Conservation (phyloP, 2,113 vertebrate genomes). For the Sterrhoptilus dennistouni region DNA sequence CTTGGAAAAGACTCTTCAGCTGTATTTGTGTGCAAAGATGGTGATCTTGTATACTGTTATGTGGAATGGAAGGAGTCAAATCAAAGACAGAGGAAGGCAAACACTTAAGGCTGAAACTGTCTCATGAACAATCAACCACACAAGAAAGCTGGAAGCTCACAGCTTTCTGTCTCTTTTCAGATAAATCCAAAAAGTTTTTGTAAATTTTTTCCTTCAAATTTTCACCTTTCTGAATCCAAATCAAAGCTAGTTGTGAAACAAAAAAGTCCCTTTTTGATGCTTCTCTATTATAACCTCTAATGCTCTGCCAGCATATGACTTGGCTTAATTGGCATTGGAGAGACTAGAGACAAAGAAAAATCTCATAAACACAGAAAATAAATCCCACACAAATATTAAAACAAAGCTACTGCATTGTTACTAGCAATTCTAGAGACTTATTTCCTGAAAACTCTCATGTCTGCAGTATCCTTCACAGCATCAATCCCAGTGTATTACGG, state of each 20-base stretch:
- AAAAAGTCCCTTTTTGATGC: not conserved
- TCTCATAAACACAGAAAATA: constrained; percentile 24
- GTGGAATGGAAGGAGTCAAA: not conserved
- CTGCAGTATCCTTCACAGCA: not conserved
- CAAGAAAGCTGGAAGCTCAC: not conserved
- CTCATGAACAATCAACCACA: not conserved
- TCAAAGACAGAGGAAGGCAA: not conserved
- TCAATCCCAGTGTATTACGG: not conserved
- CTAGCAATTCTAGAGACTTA: not conserved
- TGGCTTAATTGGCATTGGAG: not conserved
- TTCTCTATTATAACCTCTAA: not conserved
- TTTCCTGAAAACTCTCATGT: constrained; percentile 29
- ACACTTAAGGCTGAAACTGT: not conserved
- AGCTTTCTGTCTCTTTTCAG: not conserved
- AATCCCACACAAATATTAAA: constrained; percentile 12
- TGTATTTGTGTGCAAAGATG: not conserved
- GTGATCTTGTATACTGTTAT: not conserved
- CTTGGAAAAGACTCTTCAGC: not conserved
- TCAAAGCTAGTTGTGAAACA: not conserved
- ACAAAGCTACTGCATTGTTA: constrained; percentile 5
- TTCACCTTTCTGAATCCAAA: not conserved
- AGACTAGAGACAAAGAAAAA: constrained; percentile 6
- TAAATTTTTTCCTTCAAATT: not conserved
- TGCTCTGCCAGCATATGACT: not conserved
- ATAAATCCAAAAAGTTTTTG: not conserved